A percentile compares a stretch with the other conserved stretches of the same genome.
Conservation (phyloP, 2,797 vertebrate species). For the Myiotriccus ornatus region DNA sequence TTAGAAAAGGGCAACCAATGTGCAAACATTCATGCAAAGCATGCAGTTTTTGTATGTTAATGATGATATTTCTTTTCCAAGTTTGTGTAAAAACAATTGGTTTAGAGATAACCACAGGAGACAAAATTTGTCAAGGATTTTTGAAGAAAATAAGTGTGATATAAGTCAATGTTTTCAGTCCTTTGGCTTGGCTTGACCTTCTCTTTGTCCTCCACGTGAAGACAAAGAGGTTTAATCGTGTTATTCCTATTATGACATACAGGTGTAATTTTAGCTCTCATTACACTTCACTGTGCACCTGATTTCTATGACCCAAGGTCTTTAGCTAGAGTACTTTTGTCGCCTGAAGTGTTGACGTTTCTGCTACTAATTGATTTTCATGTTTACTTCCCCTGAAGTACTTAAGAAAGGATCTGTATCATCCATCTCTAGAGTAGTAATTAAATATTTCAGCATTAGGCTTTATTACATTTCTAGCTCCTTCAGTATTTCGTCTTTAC, state of each 20-base stretch:
- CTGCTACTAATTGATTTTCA: not conserved
- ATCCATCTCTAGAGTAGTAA: not conserved
- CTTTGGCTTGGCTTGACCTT: not conserved
- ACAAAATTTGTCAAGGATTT: not conserved
- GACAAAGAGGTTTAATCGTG: not conserved
- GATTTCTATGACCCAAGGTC: not conserved
- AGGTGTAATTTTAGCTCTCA: not conserved
- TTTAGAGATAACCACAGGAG: not conserved
- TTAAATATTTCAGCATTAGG: slow-evolving; percentile 31
- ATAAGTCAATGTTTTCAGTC: not conserved
- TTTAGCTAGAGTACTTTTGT: not conserved
- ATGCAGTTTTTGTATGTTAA: not conserved
- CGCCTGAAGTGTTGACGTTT: not conserved
- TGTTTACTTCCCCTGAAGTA: not conserved
- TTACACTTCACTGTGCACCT: not conserved
- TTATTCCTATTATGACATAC: not conserved
- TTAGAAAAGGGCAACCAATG: not conserved
- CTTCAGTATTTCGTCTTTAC: slow-evolving; percentile 28
- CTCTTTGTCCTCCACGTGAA: not conserved
- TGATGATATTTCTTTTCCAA: not conserved
- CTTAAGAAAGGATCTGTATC: not conserved
- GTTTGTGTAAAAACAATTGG: not conserved
- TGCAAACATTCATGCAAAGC: not conserved
- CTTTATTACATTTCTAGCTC: not conserved
- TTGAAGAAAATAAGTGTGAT: not conserved